Evolutionary conservation across 1,140 invertebrate genomes (phyloP).

Genomic region (Phymorhynchus buccinoides): DNA sequence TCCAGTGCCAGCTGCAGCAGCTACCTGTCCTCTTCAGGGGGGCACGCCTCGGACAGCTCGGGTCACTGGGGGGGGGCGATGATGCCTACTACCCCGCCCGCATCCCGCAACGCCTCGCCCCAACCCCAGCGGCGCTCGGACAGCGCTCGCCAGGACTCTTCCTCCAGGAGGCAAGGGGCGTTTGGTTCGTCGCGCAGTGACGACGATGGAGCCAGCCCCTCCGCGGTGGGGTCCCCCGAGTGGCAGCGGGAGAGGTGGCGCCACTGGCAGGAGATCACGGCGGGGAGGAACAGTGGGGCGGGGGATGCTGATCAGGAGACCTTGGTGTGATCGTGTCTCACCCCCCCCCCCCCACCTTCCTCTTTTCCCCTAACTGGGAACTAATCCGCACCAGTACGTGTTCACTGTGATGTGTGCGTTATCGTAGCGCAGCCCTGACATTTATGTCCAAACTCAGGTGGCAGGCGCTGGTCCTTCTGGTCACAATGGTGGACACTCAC

Average conservation of each 20-base stretch:
- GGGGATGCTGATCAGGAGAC: conserved; percentile 64
- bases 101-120: conserved; percentile 47
- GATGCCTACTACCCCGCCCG: conserved; percentile 49
- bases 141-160: not conserved
- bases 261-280: conserved; percentile 48
- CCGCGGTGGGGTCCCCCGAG: conserved; percentile 41
- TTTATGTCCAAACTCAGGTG: no score
- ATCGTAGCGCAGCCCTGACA: no score
- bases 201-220: conserved; percentile 23
- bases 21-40: conserved; percentile 50
- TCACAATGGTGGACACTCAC: no score
- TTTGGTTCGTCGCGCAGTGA: conserved; percentile 21
- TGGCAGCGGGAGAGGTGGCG: conserved; percentile 55
- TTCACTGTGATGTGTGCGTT: not conserved
- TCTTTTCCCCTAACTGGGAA: no score
- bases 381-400: not conserved
- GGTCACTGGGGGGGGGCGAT: conserved; percentile 57
- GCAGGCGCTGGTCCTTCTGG: no score
- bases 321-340: conserved; percentile 46
- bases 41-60: conserved; percentile 47
- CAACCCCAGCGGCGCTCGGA: conserved; percentile 39
- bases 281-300: conserved; percentile 36
- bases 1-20: conserved; percentile 48
- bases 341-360: no score
- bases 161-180: not conserved